A percentile compares a stretch with the other conserved stretches of the same genome.
Conservation (phyloP, 2,888 invertebrate genomes). For the Argynnis bischoffii region DNA sequence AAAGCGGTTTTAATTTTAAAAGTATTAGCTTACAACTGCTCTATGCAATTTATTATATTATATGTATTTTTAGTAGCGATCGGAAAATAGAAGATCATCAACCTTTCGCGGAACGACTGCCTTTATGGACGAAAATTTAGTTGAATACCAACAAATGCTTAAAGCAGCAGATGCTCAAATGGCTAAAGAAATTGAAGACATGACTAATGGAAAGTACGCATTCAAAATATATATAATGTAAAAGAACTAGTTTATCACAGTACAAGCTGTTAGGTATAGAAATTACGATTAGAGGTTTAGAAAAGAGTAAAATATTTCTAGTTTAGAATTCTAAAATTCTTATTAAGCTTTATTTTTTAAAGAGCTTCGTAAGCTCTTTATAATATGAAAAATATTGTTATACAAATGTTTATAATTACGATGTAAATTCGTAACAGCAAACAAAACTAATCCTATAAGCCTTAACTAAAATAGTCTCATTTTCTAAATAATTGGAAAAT, state of each 20-base stretch:
- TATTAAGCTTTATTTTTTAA: no score
- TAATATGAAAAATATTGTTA: no score
- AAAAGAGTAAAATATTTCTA: no score
- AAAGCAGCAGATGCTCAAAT: conserved; percentile 89
- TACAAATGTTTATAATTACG: no score
- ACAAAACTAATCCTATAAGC: no score
- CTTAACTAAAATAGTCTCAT: no score
- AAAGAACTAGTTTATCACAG: neutral
- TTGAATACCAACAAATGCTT: conserved; percentile 85
- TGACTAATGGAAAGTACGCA: conserved; percentile 89
- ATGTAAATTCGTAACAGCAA: no score
- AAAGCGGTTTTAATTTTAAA: neutral
- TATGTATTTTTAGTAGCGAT: conserved; percentile 75
- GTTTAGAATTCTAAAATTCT: no score
- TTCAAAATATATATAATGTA: conserved; percentile 14
- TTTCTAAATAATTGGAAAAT: no score
- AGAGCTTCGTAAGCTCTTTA: no score
- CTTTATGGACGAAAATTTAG: conserved; percentile 86
- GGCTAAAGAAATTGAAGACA: conserved; percentile 90
- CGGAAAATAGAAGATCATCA: conserved; percentile 67
- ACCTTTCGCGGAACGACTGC: conserved; percentile 80
- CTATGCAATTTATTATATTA: conserved; percentile 39
- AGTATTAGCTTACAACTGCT: neutral
- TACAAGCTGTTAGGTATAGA: no score
- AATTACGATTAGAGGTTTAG: no score